phyloP scores from a whole-genome alignment of 2,113 vertebrate species.

The Syrrhaptes paradoxus region DNA sequence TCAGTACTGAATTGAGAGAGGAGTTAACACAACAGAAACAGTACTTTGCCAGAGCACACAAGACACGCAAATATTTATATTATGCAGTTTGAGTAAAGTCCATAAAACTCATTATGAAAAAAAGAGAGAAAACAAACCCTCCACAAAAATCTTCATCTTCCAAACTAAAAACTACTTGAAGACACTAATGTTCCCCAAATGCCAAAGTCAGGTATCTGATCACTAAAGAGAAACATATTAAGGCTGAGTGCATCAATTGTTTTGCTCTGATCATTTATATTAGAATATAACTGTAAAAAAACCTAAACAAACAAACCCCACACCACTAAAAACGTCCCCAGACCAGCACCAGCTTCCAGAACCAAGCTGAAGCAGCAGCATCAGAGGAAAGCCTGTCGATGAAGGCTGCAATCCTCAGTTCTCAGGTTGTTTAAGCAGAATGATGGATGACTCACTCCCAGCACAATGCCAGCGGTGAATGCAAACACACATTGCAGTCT shows the following conservation, averaged over 20 bases:
- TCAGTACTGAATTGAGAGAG: background rate
- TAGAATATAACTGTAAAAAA: background rate
- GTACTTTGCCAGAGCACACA: background rate
- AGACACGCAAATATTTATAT: background rate
- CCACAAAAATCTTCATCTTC: background rate
- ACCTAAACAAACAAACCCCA: too few species aligned
- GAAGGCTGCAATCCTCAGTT: background rate
- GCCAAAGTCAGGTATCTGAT: background rate
- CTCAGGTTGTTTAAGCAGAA: background rate
- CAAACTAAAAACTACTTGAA: background rate
- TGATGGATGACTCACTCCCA: background rate
- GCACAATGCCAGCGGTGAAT: background rate
- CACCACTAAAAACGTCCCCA: background rate
- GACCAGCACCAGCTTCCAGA: background rate
- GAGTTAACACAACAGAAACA: background rate
- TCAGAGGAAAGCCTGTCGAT: background rate
- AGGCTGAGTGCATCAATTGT: background rate
- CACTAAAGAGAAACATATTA: background rate
- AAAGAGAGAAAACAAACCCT: background rate
- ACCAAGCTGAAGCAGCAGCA: background rate
- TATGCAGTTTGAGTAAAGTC: background rate
- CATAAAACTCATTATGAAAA: background rate
- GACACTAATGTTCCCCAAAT: background rate
- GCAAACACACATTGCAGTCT: rapidly evolving
- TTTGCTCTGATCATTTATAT: background rate